Base-by-base conservation (phyloP, 2,888 invertebrate species). In the Xanthia togata region DNA sequence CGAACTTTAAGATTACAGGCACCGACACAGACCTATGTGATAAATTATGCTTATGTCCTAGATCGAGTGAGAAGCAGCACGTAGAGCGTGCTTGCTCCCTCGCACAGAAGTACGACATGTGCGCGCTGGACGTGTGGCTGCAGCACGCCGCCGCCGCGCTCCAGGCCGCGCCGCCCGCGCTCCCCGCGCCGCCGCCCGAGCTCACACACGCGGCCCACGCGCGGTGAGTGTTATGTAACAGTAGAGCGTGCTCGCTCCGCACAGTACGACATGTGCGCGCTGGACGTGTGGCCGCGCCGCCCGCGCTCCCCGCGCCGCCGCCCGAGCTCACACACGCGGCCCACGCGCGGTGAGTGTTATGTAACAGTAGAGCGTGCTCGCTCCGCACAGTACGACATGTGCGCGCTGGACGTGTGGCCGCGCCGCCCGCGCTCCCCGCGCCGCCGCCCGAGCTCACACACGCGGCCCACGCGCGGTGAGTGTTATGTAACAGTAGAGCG, bases 121-220 rank as follows among this genome's bases (percentile, higher is more conserved):
- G 92, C 70, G 75, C 87, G 59, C 65, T 94, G 62, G 93, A 92
- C 65, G 93, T 94, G 91, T 96, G 96, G 95, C 92, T 96, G 84
- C 92, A 92, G 82, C 95, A 95, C 91, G 95, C 95, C 2, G 81
- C 80, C 38, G 87, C 69, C 79, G 87, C 68, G 83, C 77, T 78
- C 17, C 70, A 78, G 71, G 59, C 74, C 50, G 1, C 63, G 35
- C 72, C 70, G 31, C 57, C 72, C 55, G 79, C 55, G n/a, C 50
- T 0, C 5, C 72, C 79, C 55, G 69, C 57, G 44, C 79, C 75
- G 17, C 59, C 59, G 9, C 75, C 76, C 23, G 31, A n/a, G 0
- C 17, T 4, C 62, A 5, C 38, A 0, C 59, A 50, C 68, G 0
- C 35, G 35, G 17, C 68, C 0, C 68, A 55, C n/a, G 55, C 35